Base-by-base conservation (phyloP, 2,113 vertebrate genomes). In the Lagopus muta region DNA sequence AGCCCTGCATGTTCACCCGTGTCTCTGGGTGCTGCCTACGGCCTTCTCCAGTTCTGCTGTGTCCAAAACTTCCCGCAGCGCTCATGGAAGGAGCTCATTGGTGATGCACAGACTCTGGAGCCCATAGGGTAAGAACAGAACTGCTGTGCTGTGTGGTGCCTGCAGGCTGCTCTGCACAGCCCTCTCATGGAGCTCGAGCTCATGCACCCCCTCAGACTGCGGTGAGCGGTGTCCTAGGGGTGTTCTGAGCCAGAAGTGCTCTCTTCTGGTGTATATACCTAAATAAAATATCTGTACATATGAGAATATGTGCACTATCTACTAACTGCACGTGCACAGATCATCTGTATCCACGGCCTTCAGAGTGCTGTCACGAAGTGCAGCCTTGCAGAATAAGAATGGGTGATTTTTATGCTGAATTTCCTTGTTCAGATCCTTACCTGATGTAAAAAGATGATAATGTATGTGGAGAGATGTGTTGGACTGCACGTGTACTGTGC, bases 371-470 rank as follows among this genome's bases (percentile, higher is more conserved):
- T 11, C 0, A 4, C 81, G 61, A 74, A 77, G 38, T 61, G 40
- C 42, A 13, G 22, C 36, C 72, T 71, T 47, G 25, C 1, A 7
- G 36, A 69, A 14, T 71, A 65, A 75, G 58, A 65, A 47, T 18
- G 11, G 0, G 3, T 88, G 79, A 75, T 92, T 77, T 78, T 73
- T 50, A 81, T 67, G 0, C 74, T 43, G 76, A 86, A 8, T 85
- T 91, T 76, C 67, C 75, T 78, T 76, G 57, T 43, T 83, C 89
- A 72, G 17, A 22, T 64, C 61, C 82, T 78, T 48, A 57, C 73
- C 70, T 61, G 11, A 0, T 34, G 1, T 36, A 38, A 80, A 80
- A 66, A 71, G 76, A 66, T 74, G 65, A 32, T 61, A 70, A 11
- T 71, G 72, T 38, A 10, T 79, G 19, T 55, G 67, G 74, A 47